phyloP scores from a whole-genome alignment of 2,888 invertebrate genomes.

The Itoplectis maculator region DNA sequence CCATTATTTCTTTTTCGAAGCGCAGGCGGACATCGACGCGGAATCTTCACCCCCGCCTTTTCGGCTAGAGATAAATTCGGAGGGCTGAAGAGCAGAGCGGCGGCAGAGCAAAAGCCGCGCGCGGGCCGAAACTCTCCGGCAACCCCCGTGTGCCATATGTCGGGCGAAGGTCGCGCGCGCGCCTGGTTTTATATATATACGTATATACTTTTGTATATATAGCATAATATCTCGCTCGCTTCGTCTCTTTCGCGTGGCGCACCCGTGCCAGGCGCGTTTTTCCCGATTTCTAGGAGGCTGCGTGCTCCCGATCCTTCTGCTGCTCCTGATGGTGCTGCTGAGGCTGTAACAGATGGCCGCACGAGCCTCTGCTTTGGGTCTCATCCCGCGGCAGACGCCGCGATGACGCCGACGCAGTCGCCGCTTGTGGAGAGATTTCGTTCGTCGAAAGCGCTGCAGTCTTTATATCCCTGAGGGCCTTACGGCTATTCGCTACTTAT shows the following conservation, averaged over 20 bases:
- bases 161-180: constrained; percentile 71
- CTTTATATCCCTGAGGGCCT: constrained; percentile 4
- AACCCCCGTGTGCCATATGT: constrained; percentile 81
- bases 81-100: constrained; percentile 47
- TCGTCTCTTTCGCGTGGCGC: constrained; percentile 49
- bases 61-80: constrained; percentile 71
- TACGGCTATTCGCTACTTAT: constrained; percentile 9
- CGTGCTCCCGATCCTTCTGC: constrained; percentile 46
- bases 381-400: constrained; percentile 24
- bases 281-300: constrained; percentile 76
- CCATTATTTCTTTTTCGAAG: constrained; percentile 39
- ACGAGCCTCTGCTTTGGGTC: constrained; percentile 65
- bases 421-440: too few species aligned
- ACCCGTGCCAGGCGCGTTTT: constrained; percentile 72
- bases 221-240: constrained; percentile 25
- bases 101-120: too few species aligned
- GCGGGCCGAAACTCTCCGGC: constrained; percentile 20
- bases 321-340: constrained; percentile 53
- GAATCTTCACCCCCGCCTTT: constrained; percentile 55
- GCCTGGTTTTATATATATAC: too few species aligned
- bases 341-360: constrained; percentile 77
- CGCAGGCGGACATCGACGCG: constrained; percentile 42
- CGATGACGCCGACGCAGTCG: constrained; percentile 53
- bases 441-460: constrained; percentile 61
- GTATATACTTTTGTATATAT: too few species aligned